A percentile compares a stretch with the other conserved stretches of the same genome.
phyloP scores from a whole-genome alignment of 2,888 invertebrate species.

The Tetragonula carbonaria region DNA sequence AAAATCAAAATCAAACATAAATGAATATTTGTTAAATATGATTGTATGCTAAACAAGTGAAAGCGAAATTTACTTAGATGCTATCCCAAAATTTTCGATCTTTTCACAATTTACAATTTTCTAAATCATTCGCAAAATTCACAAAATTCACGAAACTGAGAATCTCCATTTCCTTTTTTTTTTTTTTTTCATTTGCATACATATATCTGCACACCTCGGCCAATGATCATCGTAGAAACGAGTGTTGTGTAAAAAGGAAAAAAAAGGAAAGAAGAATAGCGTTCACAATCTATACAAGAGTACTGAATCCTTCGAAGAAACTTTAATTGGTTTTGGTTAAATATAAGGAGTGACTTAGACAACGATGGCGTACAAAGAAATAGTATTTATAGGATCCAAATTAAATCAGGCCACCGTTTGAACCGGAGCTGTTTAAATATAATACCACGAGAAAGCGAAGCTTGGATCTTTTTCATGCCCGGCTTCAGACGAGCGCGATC shows the following conservation, averaged over 20 bases:
- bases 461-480: conserved; percentile 42
- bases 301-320: background rate
- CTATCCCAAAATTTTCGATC: background rate
- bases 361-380: conserved; percentile 52
- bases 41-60: background rate
- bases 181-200: background rate
- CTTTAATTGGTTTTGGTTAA: background rate
- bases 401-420: conserved; percentile 55
- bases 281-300: background rate
- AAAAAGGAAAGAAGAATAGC: background rate
- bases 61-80: background rate
- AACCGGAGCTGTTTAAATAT: conserved; percentile 59
- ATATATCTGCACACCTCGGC: background rate
- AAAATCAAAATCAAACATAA: background rate
- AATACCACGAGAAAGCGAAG: conserved; percentile 45
- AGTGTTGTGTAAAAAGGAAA: background rate
- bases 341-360: conserved; percentile 2
- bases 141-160: background rate
- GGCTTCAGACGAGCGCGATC: conserved; percentile 8
- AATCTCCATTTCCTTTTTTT: background rate
- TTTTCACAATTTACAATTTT: background rate
- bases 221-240: background rate
- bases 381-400: conserved; percentile 62
- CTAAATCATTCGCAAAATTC: background rate
- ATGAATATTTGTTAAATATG: background rate